These are phyloP conservation scores for Anarhynchus alexandrinus DNA, from an alignment of 2,113 vertebrate genomes.

Conservation along the genomic window DNA sequence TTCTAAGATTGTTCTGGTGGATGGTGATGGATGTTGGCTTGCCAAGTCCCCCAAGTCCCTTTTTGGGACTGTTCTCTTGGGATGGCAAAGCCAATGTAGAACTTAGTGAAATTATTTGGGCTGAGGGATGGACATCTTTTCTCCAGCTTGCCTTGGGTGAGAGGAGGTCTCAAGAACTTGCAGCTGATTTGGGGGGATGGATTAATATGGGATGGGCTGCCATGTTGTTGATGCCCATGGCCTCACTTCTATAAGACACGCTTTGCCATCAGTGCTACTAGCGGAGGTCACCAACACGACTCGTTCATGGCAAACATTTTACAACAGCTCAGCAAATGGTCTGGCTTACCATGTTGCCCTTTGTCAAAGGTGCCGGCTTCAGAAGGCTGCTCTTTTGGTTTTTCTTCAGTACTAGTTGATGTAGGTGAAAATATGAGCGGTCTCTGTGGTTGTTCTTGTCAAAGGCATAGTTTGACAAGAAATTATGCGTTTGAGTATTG, in stretches of 20 bases:
- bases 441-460: background rate
- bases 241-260: accelerated
- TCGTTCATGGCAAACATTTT: background rate
- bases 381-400: background rate
- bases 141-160: background rate
- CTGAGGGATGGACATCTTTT: background rate
- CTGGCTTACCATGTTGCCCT: background rate
- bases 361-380: background rate
- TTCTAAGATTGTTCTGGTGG: background rate
- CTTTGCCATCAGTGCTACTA: background rate
- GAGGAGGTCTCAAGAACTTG: background rate
- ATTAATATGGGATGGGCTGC: background rate
- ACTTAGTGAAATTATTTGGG: background rate
- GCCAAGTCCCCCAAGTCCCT: background rate
- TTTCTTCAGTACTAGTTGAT: background rate
- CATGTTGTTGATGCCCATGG: background rate
- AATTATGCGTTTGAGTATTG: background rate
- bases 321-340: background rate
- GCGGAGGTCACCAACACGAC: background rate
- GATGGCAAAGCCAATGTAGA: background rate
- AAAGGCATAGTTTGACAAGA: background rate
- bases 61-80: background rate
- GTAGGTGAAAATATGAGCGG: background rate
- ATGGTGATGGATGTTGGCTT: background rate
- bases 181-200: background rate